phyloP scores from a whole-genome alignment of 2,113 vertebrate species.

The Xiphophorus hellerii region DNA sequence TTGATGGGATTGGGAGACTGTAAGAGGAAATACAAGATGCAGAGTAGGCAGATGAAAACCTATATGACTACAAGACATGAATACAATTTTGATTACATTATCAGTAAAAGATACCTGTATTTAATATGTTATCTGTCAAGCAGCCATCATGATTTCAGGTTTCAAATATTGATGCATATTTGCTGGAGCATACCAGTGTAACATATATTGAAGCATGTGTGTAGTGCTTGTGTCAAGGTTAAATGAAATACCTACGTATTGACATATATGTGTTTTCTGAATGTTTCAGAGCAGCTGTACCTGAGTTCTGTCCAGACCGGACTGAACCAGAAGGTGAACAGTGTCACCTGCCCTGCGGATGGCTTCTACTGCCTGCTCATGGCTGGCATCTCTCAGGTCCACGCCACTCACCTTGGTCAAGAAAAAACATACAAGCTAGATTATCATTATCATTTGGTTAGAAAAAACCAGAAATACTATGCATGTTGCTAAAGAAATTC shows the following conservation, averaged over 20 bases:
- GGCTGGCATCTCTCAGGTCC: constrained; percentile 94
- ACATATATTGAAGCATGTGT: background rate
- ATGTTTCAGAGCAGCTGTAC: constrained; percentile 74
- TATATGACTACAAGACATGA: constrained; percentile 8
- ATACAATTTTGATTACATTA: constrained; percentile 1
- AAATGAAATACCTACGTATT: background rate
- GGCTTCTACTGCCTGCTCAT: constrained; percentile 95
- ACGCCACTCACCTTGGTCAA: constrained; percentile 88
- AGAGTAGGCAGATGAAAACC: constrained; percentile 33
- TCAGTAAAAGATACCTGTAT: constrained; percentile 18
- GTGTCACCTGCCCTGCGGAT: constrained; percentile 93
- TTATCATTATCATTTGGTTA: too few relatives aligned
- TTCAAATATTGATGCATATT: constrained; percentile 21
- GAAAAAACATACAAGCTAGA: background rate
- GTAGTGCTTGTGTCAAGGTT: constrained; percentile 8
- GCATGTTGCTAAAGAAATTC: too few relatives aligned
- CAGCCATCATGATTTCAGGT: constrained; percentile 20
- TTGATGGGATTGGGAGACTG: constrained; percentile 61
- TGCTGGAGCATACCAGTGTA: background rate
- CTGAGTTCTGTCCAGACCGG: constrained; percentile 85
- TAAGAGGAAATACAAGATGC: constrained; percentile 40
- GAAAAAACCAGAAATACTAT: too few relatives aligned
- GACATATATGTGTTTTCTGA: background rate
- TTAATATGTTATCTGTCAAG: constrained; percentile 20
- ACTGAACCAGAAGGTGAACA: constrained; percentile 92